Conservation (phyloP, 2,797 vertebrate genomes). For the Anolis apletophallus region DNA sequence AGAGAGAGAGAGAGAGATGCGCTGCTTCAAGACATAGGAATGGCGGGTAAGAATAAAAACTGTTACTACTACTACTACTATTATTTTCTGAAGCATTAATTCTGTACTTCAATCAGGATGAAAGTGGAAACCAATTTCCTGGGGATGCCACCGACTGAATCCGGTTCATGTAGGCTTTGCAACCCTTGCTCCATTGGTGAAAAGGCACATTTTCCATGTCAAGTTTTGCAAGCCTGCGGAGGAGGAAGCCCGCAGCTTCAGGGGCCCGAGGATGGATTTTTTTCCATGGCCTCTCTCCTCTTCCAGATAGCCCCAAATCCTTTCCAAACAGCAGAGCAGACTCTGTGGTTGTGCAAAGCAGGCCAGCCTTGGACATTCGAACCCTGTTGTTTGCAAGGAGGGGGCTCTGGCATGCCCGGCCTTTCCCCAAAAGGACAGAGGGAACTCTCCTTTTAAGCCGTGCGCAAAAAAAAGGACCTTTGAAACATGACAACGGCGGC, state of each 20-base stretch:
- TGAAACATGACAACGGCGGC: neutral
- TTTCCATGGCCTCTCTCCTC: conserved; percentile 25
- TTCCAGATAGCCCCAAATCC: conserved; percentile 44
- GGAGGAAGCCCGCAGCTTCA: neutral
- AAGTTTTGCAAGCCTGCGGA: neutral
- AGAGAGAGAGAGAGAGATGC: too few relatives aligned
- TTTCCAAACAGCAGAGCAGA: conserved; percentile 44
- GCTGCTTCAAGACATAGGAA: too few relatives aligned
- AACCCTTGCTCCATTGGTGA: neutral
- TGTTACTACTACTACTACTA: too few relatives aligned
- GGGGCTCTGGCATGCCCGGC: neutral
- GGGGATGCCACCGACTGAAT: neutral
- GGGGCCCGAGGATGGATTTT: neutral
- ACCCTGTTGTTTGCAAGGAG: conserved; percentile 20
- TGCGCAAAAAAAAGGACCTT: neutral
- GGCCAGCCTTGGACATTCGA: conserved; percentile 47
- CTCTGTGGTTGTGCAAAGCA: conserved; percentile 13
- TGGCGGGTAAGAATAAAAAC: too few relatives aligned
- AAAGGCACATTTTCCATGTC: neutral
- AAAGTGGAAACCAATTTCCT: neutral
- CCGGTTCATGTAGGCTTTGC: neutral
- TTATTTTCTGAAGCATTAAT: too few relatives aligned
- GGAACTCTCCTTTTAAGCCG: neutral
- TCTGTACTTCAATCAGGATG: too few relatives aligned
- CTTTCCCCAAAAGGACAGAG: conserved; percentile 27